Base-by-base conservation (phyloP, 30 jellyfish, hydroid and myxozoan species). In the Aurelia aurita complex sp. Pacific region DNA sequence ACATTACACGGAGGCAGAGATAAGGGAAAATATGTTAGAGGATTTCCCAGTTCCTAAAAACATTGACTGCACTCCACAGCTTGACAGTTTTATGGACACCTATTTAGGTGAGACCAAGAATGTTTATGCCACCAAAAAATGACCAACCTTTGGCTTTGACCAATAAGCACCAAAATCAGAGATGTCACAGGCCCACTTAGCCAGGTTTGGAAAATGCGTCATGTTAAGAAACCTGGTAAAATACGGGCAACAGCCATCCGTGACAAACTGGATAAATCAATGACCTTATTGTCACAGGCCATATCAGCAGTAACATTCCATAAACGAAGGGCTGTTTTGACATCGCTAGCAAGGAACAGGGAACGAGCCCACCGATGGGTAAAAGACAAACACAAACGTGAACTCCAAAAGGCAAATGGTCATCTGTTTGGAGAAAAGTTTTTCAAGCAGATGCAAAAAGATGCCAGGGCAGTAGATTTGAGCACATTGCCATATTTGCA, bases 81-180 rank as follows among this genome's bases (percentile, higher is more conserved):
- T 23, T 23, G 29, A 23, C 29, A 23, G 29, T 23, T 23, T 23
- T 23, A 23, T 23, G 29, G 29, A 23, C 29, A 23, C 29, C 29
- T 23, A 23, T 23, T 23, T 23, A 23, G 29, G 29, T 23, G 29
- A 23, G 29, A 23, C 29, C 29, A 23, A 23, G 29, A 23, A 23
- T 23, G 29, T 23, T 23, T 23, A 23, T 23, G 29, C 29, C 29
- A 23, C 0, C 29, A 23, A 23, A 23, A 23, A 23, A 23, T 23
- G 29, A 69, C 67, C 59, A 69, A 69, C 36, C 80, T 8, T 33
- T 69, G 80, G 63, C 59, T 9, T 23, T 23, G 29, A 23, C 65
- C 65, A 54, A 54, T 10, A 9, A 54, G 16, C 16, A 10, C 65
- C 16, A 54, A 54, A 54, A 54, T 54, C 12, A 54, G 16, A 54